A percentile compares a stretch with the other conserved stretches of the same genome.
These are phyloP conservation scores for Falco columbarius DNA, from an alignment of 2,797 vertebrate genomes.

Conservation along the genomic window DNA sequence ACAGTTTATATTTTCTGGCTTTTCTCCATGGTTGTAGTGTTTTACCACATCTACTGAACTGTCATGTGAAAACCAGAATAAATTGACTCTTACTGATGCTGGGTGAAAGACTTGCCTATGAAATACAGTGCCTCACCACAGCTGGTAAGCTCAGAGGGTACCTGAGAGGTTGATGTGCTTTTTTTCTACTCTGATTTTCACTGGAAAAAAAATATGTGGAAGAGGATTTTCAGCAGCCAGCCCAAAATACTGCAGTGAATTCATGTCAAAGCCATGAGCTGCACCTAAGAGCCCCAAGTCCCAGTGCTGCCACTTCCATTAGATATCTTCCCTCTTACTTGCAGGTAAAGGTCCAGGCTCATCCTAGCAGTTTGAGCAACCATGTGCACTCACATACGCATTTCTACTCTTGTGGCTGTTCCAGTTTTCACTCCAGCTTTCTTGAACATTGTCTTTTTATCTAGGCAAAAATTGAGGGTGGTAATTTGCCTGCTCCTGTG, in stretches of 20 bases:
- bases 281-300: neutral
- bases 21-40: neutral
- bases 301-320: neutral
- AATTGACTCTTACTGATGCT: neutral
- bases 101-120: neutral
- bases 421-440: neutral
- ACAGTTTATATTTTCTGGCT: neutral
- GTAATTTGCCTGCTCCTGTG: neutral
- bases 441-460: neutral
- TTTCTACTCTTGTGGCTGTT: neutral
- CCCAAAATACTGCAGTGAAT: neutral
- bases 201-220: neutral
- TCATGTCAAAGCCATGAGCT: neutral
- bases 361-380: accelerated
- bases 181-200: neutral
- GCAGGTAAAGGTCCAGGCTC: neutral
- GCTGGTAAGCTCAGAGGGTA: neutral
- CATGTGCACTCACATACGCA: accelerated
- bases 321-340: neutral
- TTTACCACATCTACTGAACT: neutral
- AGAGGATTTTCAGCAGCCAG: neutral
- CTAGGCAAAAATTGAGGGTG: neutral
- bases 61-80: neutral
- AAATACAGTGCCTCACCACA: neutral
- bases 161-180: neutral